Evolutionary conservation across 2,113 vertebrate species (phyloP).

Genomic region (Ochotona princeps): DNA sequence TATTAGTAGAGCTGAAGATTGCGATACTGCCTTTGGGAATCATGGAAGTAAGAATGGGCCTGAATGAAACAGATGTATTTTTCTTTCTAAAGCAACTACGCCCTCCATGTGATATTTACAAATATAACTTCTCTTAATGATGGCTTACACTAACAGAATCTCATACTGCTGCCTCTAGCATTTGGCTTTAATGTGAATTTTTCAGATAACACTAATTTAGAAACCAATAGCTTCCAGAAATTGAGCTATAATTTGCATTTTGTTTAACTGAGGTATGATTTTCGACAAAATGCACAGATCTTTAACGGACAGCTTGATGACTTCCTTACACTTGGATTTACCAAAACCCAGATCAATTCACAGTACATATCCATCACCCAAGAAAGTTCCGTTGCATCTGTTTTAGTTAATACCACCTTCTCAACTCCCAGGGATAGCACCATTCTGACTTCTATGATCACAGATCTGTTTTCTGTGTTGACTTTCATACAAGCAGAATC

Average conservation of each 20-base stretch:
- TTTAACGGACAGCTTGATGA: background rate
- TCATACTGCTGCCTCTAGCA: conserved; percentile 46
- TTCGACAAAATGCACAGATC: conserved; percentile 11
- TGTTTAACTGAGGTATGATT: background rate
- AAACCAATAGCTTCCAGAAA: conserved; percentile 44
- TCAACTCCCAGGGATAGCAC: background rate
- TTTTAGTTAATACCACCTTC: background rate
- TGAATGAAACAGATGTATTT: conserved; percentile 79
- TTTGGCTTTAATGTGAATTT: conserved; percentile 62
- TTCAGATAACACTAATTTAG: conserved; percentile 65
- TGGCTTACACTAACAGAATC: conserved; percentile 77
- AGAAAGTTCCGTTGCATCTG: background rate
- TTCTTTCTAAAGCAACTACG: conserved; percentile 62
- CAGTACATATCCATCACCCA: background rate
- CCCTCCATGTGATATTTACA: conserved; percentile 69
- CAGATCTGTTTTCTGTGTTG: background rate
- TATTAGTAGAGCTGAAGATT: conserved; percentile 78
- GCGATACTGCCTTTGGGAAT: conserved; percentile 73
- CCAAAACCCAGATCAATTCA: background rate
- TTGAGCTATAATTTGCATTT: background rate
- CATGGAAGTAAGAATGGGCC: conserved; percentile 62
- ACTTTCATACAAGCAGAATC: conserved; percentile 20
- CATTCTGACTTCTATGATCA: background rate
- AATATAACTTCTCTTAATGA: conserved; percentile 74
- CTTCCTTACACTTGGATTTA: conserved; percentile 36